A percentile compares a stretch with the other conserved stretches of the same genome.
Conservation (phyloP, 1,140 invertebrate genomes). For the Heliconius congener region DNA sequence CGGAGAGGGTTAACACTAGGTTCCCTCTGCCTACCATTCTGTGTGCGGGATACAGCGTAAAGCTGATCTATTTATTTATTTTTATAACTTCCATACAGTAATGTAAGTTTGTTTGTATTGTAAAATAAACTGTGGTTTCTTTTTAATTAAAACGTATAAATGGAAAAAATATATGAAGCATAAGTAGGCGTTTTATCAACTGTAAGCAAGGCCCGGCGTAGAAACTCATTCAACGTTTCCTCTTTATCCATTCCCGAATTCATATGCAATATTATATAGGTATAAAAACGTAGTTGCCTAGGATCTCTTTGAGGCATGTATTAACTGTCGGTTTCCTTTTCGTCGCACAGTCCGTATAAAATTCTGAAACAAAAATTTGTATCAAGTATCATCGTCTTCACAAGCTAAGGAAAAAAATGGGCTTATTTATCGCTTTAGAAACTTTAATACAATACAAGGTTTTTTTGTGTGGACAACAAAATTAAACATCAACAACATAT, state of each 20-base stretch:
- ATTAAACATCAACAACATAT: too few species aligned
- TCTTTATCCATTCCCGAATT: slow-evolving; percentile 65
- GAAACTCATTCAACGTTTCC: slow-evolving; percentile 60
- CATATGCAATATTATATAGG: slow-evolving; percentile 49
- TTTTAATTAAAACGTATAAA: not conserved
- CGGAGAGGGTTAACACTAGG: too few species aligned
- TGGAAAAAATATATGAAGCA: not conserved
- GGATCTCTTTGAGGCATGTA: not conserved
- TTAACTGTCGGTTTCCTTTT: not conserved
- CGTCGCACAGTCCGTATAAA: not conserved
- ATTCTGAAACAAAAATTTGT: not conserved
- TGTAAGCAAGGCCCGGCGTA: slow-evolving; percentile 46
- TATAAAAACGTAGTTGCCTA: slow-evolving; percentile 9
- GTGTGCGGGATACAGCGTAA: too few species aligned
- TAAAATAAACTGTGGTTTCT: too few species aligned
- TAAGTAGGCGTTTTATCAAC: not conserved
- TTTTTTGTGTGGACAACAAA: too few species aligned
- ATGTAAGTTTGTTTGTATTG: too few species aligned
- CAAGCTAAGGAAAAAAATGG: too few species aligned
- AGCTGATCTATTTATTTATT: too few species aligned
- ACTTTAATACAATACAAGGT: too few species aligned
- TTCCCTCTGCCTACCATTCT: too few species aligned
- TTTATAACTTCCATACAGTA: too few species aligned
- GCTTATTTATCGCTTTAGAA: too few species aligned
- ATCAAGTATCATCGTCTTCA: not conserved